Conservation (phyloP, 2,113 vertebrate genomes). For the Gymnarchus niloticus region DNA sequence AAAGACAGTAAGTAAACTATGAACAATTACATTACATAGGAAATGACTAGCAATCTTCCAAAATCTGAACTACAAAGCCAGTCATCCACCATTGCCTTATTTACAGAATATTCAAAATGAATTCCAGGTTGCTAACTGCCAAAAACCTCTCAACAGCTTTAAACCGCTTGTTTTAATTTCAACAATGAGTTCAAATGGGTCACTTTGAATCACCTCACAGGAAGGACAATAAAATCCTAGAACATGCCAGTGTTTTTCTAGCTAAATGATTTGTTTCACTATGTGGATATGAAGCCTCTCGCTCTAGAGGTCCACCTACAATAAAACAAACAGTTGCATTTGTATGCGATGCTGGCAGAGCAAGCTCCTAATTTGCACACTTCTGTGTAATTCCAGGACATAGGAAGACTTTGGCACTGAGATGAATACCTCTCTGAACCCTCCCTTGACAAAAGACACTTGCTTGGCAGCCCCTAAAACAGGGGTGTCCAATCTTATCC, state of each 20-base stretch:
- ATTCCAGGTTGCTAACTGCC: not conserved
- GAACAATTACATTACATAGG: not conserved
- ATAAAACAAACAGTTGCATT: slow-evolving; percentile 4
- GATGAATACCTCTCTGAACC: not conserved
- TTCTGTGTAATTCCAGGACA: not conserved
- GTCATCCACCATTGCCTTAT: not conserved
- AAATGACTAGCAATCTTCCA: not conserved
- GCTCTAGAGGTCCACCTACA: not conserved
- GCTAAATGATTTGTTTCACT: not conserved
- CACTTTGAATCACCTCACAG: not conserved
- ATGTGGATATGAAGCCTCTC: not conserved
- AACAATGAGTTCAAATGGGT: not conserved
- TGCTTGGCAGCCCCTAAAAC: not conserved
- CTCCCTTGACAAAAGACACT: not conserved
- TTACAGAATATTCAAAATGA: not conserved
- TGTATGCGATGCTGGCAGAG: not conserved
- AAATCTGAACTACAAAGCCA: not conserved
- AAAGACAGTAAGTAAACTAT: too few relatives aligned
- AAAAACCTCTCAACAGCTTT: not conserved
- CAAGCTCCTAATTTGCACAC: not conserved
- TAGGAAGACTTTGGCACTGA: not conserved
- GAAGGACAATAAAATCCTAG: not conserved
- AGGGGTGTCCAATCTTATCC: too few relatives aligned
- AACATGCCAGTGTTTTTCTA: not conserved
- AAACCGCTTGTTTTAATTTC: not conserved